Percentiles rank a stretch among this genome's conserved stretches.
phyloP scores from a whole-genome alignment of 2,888 invertebrate species.

The Alentia gelatinosa region DNA sequence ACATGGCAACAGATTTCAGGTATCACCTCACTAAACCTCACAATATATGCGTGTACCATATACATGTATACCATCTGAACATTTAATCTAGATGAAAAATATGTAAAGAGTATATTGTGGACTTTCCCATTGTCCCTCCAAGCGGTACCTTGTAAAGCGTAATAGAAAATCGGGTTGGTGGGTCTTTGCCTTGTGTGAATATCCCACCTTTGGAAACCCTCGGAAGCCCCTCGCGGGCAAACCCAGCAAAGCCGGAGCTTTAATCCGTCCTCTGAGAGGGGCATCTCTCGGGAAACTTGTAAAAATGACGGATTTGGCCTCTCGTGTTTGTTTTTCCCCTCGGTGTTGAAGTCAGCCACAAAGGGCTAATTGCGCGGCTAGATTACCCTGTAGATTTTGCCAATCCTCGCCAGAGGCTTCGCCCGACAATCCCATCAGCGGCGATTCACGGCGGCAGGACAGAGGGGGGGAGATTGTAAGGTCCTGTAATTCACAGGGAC shows the following conservation, averaged over 20 bases:
- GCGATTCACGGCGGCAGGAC: background rate
- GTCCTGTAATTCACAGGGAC: background rate
- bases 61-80: background rate
- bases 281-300: constrained; percentile 12
- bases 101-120: background rate
- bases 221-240: background rate
- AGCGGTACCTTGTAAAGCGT: background rate
- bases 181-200: too few species aligned
- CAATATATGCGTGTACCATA: background rate
- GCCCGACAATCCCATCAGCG: background rate
- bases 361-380: constrained; percentile 6
- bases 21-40: background rate
- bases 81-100: background rate
- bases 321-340: constrained; percentile 25
- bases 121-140: background rate
- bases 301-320: background rate
- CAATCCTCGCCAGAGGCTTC: background rate
- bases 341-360: background rate
- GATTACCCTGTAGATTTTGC: constrained; percentile 27
- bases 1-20: too few species aligned
- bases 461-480: background rate
- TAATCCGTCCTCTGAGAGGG: background rate
- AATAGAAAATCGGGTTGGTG: too few species aligned
- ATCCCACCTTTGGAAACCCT: background rate
- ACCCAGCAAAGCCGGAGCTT: background rate